Conservation (phyloP, 1,140 invertebrate genomes). For the Caenorhabditis briggsae region DNA sequence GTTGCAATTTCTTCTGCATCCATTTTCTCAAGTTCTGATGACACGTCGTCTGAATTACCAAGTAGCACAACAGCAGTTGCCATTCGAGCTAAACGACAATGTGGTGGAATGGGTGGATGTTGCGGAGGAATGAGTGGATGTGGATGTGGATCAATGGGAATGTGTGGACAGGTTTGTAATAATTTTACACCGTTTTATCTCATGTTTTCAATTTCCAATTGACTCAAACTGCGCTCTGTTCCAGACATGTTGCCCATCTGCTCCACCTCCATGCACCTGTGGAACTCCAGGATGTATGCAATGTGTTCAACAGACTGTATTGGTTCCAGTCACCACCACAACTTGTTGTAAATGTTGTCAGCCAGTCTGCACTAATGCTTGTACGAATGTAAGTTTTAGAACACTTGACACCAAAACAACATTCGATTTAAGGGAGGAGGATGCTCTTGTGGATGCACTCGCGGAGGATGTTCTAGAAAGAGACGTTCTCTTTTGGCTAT, state of each 20-base stretch:
- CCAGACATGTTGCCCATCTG: slow-evolving; percentile 29
- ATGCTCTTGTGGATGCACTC: slow-evolving; percentile 56
- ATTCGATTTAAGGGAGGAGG: slow-evolving; percentile 19
- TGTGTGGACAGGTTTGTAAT: slow-evolving; percentile 53
- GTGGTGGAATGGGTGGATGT: slow-evolving; percentile 49
- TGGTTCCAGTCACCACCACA: slow-evolving; percentile 43
- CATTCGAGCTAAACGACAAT: slow-evolving; percentile 37
- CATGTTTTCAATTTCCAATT: too few relatives aligned
- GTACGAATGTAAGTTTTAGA: background rate
- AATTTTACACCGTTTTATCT: too few relatives aligned
- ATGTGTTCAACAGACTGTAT: slow-evolving; percentile 40
- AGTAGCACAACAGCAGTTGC: slow-evolving; percentile 40
- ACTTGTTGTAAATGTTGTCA: slow-evolving; percentile 49
- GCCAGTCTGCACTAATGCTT: slow-evolving; percentile 33
- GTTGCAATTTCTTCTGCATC: background rate
- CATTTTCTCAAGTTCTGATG: slow-evolving; percentile 31
- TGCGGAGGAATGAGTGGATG: slow-evolving; percentile 50
- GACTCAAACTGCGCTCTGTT: background rate
- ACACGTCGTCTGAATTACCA: background rate
- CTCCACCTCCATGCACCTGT: slow-evolving; percentile 47
- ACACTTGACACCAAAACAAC: background rate
- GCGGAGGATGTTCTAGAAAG: slow-evolving; percentile 55
- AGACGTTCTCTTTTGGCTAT: slow-evolving; percentile 58
- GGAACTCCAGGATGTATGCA: slow-evolving; percentile 45
- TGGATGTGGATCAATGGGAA: slow-evolving; percentile 49